A percentile compares a stretch with the other conserved stretches of the same genome.
Evolutionary conservation across 2,888 invertebrate genomes (phyloP).

Genomic region (Eupithecia exiguata): DNA sequence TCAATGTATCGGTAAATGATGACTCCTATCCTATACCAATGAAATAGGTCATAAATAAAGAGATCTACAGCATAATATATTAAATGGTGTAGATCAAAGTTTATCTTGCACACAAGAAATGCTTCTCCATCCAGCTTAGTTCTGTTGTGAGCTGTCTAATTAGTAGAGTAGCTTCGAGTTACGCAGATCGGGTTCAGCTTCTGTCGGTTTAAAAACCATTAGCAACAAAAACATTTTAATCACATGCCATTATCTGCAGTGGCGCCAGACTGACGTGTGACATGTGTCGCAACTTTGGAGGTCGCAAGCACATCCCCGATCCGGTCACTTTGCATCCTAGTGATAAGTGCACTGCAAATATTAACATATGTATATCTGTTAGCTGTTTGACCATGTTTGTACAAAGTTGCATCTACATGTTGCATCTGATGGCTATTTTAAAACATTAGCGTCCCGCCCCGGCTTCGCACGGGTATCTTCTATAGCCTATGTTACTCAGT

Average conservation of each 20-base stretch:
- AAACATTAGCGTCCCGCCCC: too few relatives aligned
- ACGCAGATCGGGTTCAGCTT: not conserved
- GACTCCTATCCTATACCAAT: not conserved
- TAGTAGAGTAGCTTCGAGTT: not conserved
- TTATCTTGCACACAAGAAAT: not conserved
- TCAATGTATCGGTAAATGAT: not conserved
- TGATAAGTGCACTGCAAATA: constrained; percentile 28
- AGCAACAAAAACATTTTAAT: not conserved
- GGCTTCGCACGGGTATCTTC: too few relatives aligned
- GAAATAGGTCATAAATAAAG: not conserved
- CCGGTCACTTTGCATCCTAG: constrained; percentile 41
- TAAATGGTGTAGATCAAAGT: not conserved
- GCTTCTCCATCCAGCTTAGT: not conserved
- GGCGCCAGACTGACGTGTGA: constrained; percentile 63
- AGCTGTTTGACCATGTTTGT: constrained; percentile 4
- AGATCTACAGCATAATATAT: not conserved
- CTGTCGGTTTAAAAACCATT: not conserved
- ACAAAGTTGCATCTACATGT: not conserved
- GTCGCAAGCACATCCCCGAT: constrained; percentile 48
- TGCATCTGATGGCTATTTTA: not conserved
- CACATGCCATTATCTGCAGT: constrained; percentile 51
- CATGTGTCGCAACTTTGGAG: constrained; percentile 60
- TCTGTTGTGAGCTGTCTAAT: not conserved
- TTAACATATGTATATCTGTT: constrained; percentile 18
- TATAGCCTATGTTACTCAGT: too few relatives aligned